Conservation (phyloP, 2,797 vertebrate species). For the Takifugu rubripes region DNA sequence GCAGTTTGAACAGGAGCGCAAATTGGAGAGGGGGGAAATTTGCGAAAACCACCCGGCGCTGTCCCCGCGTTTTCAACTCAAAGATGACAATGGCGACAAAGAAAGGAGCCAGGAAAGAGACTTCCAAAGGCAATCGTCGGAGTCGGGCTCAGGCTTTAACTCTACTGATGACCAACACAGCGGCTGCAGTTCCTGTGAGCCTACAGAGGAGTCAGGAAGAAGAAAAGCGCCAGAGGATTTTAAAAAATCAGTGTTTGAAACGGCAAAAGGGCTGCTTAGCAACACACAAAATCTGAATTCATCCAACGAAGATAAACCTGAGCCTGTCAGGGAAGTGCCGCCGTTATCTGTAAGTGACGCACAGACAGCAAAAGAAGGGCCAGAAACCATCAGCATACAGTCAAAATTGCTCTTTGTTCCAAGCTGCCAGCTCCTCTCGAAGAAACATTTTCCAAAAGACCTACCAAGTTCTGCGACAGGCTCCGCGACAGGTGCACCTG, state of each 20-base stretch:
- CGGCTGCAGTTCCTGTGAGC: constrained; percentile 64
- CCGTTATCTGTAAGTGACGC: constrained; percentile 37
- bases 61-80: constrained; percentile 45
- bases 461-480: constrained; percentile 45
- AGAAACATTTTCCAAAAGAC: constrained; percentile 66
- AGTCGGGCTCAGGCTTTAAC: constrained; percentile 78
- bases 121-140: constrained; percentile 81
- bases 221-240: constrained; percentile 26
- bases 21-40: constrained; percentile 88
- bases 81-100: constrained; percentile 60
- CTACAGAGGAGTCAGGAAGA: constrained; percentile 64
- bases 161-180: constrained; percentile 75
- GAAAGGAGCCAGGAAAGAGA: constrained; percentile 60
- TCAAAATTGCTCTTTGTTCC: constrained; percentile 94
- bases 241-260: constrained; percentile 65
- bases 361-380: constrained; percentile 65
- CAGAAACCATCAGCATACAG: constrained; percentile 69
- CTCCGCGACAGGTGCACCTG: constrained; percentile 40
- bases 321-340: constrained; percentile 53
- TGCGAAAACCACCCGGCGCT: constrained; percentile 48
- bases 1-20: constrained; percentile 91
- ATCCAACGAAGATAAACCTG: constrained; percentile 78
- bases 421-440: constrained; percentile 81
- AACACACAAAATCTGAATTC: constrained; percentile 83
- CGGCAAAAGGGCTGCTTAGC: constrained; percentile 70